A percentile compares a stretch with the other conserved stretches of the same genome.
phyloP scores from a whole-genome alignment of 2,797 vertebrate genomes.

The Myotis pilosus region DNA sequence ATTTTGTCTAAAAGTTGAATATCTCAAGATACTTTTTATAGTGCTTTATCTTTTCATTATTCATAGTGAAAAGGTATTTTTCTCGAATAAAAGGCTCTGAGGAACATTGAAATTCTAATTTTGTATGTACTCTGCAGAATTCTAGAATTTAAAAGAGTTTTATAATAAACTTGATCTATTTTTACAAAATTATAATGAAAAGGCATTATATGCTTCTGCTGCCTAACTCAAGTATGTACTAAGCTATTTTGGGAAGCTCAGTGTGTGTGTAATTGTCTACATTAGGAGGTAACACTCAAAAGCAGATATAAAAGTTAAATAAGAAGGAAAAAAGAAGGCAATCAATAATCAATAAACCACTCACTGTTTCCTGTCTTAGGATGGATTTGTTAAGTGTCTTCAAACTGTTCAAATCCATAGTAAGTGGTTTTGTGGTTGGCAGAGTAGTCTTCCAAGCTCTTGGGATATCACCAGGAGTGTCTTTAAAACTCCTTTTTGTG shows the following conservation, averaged over 20 bases:
- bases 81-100: conserved; percentile 36
- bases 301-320: conserved; percentile 53
- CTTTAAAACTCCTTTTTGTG: not conserved
- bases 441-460: not conserved
- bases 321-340: conserved; percentile 23
- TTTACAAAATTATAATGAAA: conserved; percentile 48
- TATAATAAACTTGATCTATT: conserved; percentile 42
- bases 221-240: not conserved
- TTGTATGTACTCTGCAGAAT: conserved; percentile 7
- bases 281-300: conserved; percentile 14
- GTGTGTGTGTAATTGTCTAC: not conserved
- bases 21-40: conserved; percentile 59
- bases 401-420: not conserved
- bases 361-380: not conserved
- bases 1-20: conserved; percentile 69
- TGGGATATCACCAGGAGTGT: not conserved
- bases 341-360: conserved; percentile 44
- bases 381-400: conserved; percentile 32
- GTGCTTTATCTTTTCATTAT: conserved; percentile 24
- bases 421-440: not conserved
- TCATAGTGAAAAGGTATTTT: conserved; percentile 51
- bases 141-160: conserved; percentile 70
- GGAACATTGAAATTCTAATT: conserved; percentile 68
- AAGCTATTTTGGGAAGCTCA: conserved; percentile 28
- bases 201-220: conserved; percentile 58